A percentile compares a stretch with the other conserved stretches of the same genome.
Conservation (phyloP, 2,797 vertebrate species). For the Onychomys torridus region DNA sequence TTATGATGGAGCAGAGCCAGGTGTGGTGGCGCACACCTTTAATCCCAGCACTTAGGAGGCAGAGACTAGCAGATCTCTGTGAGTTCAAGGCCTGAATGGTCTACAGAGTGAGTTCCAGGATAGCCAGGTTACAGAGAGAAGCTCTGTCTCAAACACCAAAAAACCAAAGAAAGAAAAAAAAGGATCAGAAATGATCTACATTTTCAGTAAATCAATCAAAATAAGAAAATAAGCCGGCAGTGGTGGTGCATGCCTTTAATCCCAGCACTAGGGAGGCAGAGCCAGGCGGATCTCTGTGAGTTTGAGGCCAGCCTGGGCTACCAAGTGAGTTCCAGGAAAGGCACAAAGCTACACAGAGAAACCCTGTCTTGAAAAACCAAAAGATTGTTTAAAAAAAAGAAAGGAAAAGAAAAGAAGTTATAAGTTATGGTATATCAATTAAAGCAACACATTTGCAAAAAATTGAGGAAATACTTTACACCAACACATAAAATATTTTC, state of each 20-base stretch:
- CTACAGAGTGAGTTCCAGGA: background rate
- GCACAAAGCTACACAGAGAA: too few species aligned
- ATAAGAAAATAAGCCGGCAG: background rate
- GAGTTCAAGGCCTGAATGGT: background rate
- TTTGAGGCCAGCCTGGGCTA: too few species aligned
- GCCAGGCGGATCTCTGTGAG: too few species aligned
- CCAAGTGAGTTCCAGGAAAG: too few species aligned
- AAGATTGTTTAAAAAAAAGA: too few species aligned
- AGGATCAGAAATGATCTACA: too few species aligned
- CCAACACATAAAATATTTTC: background rate
- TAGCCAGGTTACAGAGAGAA: background rate
- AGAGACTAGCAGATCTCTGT: background rate
- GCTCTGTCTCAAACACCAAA: background rate
- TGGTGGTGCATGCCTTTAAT: too few species aligned
- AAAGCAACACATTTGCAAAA: background rate
- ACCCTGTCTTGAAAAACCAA: too few species aligned
- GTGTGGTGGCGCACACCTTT: background rate
- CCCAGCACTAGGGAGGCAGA: too few species aligned
- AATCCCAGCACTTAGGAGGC: background rate
- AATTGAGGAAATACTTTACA: background rate
- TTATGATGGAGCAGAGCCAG: background rate
- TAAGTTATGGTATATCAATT: background rate
- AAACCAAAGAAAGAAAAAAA: too few species aligned
- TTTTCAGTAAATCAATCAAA: background rate
- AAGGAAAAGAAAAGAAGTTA: too few species aligned